A percentile compares a stretch with the other conserved stretches of the same genome.
phyloP scores from a whole-genome alignment of 2,888 invertebrate genomes.

The Polydrusus pterygomalis region DNA sequence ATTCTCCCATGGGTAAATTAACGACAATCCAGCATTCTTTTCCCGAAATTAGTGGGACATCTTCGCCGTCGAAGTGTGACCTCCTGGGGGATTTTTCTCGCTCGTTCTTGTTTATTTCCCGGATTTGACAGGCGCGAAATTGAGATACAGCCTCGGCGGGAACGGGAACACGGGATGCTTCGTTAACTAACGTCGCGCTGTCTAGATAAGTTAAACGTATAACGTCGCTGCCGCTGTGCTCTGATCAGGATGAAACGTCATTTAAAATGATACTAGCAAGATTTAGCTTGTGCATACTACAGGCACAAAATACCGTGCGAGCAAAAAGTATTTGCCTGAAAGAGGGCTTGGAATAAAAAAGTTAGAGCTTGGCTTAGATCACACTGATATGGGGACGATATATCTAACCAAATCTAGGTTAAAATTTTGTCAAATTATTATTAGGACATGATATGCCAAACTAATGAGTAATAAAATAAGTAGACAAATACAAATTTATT shows the following conservation, averaged over 20 bases:
- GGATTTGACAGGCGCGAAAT: constrained; percentile 54
- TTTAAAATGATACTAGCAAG: constrained; percentile 3
- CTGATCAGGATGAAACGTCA: constrained; percentile 32
- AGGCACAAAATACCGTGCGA: too few relatives aligned
- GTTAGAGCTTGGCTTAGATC: too few relatives aligned
- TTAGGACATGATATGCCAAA: too few relatives aligned
- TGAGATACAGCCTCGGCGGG: constrained; percentile 51
- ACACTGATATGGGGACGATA: too few relatives aligned
- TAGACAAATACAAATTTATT: too few relatives aligned
- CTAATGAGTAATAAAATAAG: too few relatives aligned
- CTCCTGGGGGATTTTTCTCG: constrained; percentile 51
- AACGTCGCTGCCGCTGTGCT: constrained; percentile 26
- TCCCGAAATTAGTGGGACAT: constrained; percentile 14
- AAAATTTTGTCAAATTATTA: too few relatives aligned
- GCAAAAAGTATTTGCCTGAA: too few relatives aligned
- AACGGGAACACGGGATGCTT: constrained; percentile 46
- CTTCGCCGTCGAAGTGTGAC: constrained; percentile 40
- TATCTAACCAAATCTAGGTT: too few relatives aligned
- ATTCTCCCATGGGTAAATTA: background rate
- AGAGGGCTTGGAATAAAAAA: too few relatives aligned
- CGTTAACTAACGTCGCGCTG: constrained; percentile 43
- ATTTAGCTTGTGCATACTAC: background rate
- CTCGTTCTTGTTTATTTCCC: constrained; percentile 53
- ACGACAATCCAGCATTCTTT: background rate
- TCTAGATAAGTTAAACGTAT: constrained; percentile 51